These are phyloP conservation scores for Pteruthius melanotis DNA, from an alignment of 2,113 vertebrate genomes.

Conservation along the genomic window DNA sequence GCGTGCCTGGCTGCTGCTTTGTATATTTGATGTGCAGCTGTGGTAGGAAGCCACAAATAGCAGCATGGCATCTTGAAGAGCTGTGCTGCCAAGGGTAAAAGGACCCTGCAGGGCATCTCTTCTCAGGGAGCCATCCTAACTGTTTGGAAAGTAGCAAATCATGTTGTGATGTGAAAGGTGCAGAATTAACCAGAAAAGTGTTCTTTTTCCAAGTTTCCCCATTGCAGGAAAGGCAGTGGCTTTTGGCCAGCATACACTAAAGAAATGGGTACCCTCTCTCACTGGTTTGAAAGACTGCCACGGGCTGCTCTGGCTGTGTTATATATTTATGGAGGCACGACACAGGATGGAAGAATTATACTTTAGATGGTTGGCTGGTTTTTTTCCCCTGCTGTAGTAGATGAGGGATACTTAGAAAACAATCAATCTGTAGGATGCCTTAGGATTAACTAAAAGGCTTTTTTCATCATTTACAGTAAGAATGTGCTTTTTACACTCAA, in stretches of 20 bases:
- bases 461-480: neutral
- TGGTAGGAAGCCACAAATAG: conserved; percentile 42
- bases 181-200: neutral
- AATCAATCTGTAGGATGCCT: neutral
- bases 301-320: neutral
- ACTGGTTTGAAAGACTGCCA: neutral
- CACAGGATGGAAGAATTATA: neutral
- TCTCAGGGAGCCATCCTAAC: neutral
- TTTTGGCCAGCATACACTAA: neutral
- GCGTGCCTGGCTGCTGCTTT: neutral
- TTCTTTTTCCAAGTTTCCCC: neutral
- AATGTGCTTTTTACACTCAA: neutral
- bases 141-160: neutral
- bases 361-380: neutral
- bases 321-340: neutral
- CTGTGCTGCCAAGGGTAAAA: conserved; percentile 24
- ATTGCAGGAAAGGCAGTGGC: neutral
- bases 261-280: neutral
- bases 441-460: neutral
- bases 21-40: conserved; percentile 42
- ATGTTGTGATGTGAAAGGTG: neutral
- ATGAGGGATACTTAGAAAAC: neutral
- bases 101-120: neutral
- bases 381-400: neutral
- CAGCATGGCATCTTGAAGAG: neutral